Percentiles rank a stretch among this genome's conserved stretches.
phyloP scores from a whole-genome alignment of 64 coral and sea anemone species.

The Stichodactyla helianthus region DNA sequence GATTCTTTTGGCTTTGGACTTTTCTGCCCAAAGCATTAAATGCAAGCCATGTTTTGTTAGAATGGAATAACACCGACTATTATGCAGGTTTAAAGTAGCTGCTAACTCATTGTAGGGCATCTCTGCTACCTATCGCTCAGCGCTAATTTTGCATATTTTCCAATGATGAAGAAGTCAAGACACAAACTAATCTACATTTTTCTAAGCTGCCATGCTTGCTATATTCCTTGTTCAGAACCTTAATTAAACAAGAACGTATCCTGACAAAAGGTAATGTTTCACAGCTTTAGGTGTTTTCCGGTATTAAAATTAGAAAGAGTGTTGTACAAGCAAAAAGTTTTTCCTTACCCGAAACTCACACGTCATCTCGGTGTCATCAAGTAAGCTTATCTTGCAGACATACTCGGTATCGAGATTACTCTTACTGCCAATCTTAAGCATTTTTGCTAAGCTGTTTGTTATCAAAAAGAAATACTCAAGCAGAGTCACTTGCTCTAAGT shows the following conservation, averaged over 20 bases:
- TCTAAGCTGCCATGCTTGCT: not conserved
- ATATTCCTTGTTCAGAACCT: not conserved
- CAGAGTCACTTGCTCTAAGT: constrained; percentile 20
- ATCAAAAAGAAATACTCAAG: constrained; percentile 6
- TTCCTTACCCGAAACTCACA: constrained; percentile 97
- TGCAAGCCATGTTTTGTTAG: not conserved
- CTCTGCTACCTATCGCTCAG: not conserved
- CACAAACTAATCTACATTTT: not conserved
- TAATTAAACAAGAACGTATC: not conserved
- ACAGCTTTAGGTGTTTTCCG: constrained; percentile 14
- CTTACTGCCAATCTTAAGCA: constrained; percentile 80
- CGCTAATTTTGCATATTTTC: constrained; percentile 5
- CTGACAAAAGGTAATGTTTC: constrained; percentile 2
- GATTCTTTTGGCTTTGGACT: not conserved
- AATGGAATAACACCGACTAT: not conserved
- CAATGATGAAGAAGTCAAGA: constrained; percentile 1
- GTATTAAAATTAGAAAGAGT: constrained; percentile 1
- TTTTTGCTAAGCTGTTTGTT: constrained; percentile 20
- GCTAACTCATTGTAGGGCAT: not conserved
- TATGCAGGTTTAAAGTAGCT: not conserved
- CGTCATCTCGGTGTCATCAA: constrained; percentile 93
- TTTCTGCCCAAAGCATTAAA: not conserved
- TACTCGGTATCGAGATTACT: constrained; percentile 88
- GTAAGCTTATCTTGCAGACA: constrained; percentile 87
- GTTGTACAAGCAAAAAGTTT: constrained; percentile 1